Evolutionary conservation across 23 tunicate genomes (phyloP).

Genomic region (Styela plicata): DNA sequence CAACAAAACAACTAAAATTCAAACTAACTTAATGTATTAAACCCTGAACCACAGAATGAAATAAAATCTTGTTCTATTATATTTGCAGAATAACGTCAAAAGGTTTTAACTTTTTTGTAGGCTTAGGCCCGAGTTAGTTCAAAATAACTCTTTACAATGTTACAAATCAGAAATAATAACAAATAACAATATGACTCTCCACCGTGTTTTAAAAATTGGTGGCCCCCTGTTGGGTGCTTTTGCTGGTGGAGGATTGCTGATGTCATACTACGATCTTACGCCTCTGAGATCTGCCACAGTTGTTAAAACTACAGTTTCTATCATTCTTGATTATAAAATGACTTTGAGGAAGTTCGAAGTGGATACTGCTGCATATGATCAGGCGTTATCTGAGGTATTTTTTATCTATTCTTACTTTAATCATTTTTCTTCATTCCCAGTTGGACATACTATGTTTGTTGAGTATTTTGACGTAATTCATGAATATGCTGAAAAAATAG

Average conservation of each 20-base stretch:
- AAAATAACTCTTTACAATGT: too few relatives aligned
- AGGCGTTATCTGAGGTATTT: slow-evolving; percentile 59
- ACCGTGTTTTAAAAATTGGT: background rate
- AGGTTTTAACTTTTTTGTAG: too few relatives aligned
- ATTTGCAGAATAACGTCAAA: too few relatives aligned
- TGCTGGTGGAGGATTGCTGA: background rate
- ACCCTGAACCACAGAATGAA: too few relatives aligned
- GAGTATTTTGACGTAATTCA: background rate
- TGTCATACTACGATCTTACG: background rate
- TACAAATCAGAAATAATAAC: too few relatives aligned
- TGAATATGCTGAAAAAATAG: background rate
- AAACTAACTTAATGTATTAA: too few relatives aligned
- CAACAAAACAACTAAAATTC: too few relatives aligned
- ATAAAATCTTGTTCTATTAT: too few relatives aligned
- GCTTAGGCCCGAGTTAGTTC: too few relatives aligned
- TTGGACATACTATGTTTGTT: too few relatives aligned
- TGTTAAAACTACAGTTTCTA: slow-evolving; percentile 44
- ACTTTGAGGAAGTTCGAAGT: slow-evolving; percentile 27
- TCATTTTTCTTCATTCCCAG: too few relatives aligned
- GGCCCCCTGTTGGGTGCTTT: background rate
- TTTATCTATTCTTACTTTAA: too few relatives aligned
- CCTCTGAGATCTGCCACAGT: slow-evolving; percentile 55
- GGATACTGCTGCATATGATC: slow-evolving; percentile 34
- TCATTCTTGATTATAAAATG: slow-evolving; percentile 65
- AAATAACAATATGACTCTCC: background rate